Conservation (phyloP, 2,113 vertebrate genomes). For the Xerus inauris region DNA sequence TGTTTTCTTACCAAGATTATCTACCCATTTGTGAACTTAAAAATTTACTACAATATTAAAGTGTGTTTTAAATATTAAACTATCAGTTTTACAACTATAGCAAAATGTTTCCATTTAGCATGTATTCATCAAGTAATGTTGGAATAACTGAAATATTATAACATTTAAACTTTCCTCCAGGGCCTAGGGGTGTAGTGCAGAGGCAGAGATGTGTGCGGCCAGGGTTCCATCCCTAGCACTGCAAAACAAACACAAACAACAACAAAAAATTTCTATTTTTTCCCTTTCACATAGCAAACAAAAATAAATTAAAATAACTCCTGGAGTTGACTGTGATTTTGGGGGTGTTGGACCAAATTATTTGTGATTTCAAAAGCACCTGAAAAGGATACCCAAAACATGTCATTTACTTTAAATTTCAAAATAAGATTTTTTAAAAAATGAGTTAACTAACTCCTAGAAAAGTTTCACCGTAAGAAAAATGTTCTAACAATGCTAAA, state of each 20-base stretch:
- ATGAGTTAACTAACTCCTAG: background rate
- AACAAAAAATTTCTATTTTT: background rate
- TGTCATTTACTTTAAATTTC: constrained; percentile 49
- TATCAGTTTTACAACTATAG: too few relatives aligned
- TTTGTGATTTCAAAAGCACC: constrained; percentile 52
- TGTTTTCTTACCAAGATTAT: constrained; percentile 50
- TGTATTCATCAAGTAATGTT: background rate
- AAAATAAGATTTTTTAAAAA: constrained; percentile 29
- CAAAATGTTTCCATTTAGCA: background rate
- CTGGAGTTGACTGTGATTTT: background rate
- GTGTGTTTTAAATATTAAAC: too few relatives aligned
- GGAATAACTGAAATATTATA: constrained; percentile 22
- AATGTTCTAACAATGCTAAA: constrained; percentile 1
- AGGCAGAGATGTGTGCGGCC: background rate
- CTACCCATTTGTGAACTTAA: background rate
- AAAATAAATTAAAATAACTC: constrained; percentile 43
- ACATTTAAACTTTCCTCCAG: background rate
- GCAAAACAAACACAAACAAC: background rate
- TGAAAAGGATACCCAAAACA: background rate
- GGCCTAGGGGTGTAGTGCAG: too few relatives aligned
- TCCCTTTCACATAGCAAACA: too few relatives aligned
- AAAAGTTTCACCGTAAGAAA: constrained; percentile 21
- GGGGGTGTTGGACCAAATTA: background rate
- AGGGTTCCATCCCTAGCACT: background rate
- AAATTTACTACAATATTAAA: background rate